A percentile compares a stretch with the other conserved stretches of the same genome.
phyloP scores from a whole-genome alignment of 2,888 invertebrate species.

The Hanleya hanleyi region DNA sequence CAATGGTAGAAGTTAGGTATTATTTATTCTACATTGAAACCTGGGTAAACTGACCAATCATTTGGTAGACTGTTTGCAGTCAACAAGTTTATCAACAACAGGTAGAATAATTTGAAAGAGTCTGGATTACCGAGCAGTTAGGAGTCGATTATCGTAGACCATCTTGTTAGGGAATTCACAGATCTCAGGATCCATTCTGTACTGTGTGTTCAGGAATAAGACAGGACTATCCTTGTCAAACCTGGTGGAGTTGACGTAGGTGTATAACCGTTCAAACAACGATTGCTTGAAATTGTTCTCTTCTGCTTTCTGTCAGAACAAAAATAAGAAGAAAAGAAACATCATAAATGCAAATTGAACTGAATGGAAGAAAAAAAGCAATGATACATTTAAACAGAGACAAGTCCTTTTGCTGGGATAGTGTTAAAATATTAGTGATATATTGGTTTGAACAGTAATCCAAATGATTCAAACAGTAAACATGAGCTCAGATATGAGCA shows the following conservation, averaged over 20 bases:
- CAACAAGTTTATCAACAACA: too few relatives aligned
- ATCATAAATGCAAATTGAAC: too few relatives aligned
- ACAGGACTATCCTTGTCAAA: conserved; percentile 43
- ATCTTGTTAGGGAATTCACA: conserved; percentile 84
- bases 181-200: conserved; percentile 90
- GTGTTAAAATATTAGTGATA: too few relatives aligned
- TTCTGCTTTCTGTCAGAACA: conserved; percentile 82
- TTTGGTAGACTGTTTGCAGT: too few relatives aligned
- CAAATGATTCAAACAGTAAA: too few relatives aligned
- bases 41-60: too few relatives aligned
- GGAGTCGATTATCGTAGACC: conserved; percentile 80
- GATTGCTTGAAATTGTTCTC: conserved; percentile 83
- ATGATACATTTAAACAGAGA: conserved; percentile 1
- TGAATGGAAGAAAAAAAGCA: conserved; percentile 31
- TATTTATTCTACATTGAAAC: too few relatives aligned
- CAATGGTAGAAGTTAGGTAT: too few relatives aligned
- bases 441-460: too few relatives aligned
- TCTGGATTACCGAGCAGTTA: too few relatives aligned
- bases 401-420: neutral
- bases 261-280: conserved; percentile 83
- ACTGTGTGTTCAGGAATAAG: conserved; percentile 77
- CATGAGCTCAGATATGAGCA: too few relatives aligned
- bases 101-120: too few relatives aligned
- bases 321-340: conserved; percentile 27
- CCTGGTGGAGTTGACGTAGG: conserved; percentile 74